A percentile compares a stretch with the other conserved stretches of the same genome.
Conservation (phyloP, 2,888 invertebrate genomes). For the Amblyjoppa fuscipennis region DNA sequence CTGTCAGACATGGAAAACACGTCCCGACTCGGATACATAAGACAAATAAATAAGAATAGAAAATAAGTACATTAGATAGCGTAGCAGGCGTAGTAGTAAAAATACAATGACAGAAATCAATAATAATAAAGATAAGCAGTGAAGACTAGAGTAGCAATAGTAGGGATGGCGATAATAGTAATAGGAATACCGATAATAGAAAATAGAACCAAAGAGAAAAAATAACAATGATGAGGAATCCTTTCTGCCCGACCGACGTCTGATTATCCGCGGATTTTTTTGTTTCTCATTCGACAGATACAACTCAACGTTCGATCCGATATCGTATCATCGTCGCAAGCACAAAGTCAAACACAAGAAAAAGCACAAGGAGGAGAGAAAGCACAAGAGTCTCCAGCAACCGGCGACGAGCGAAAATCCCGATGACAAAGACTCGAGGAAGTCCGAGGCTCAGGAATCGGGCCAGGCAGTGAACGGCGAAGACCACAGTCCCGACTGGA, state of each 20-base stretch:
- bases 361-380: constrained; percentile 89
- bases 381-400: constrained; percentile 80
- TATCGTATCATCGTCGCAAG: constrained; percentile 86
- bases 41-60: neutral
- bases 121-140: neutral
- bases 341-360: constrained; percentile 93
- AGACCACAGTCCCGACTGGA: constrained; percentile 87
- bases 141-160: too few species aligned
- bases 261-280: neutral
- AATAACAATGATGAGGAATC: neutral
- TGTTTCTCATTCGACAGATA: constrained; percentile 74
- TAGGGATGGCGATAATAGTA: too few species aligned
- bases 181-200: too few species aligned
- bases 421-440: constrained; percentile 37
- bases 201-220: neutral
- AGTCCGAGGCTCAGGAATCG: constrained; percentile 52
- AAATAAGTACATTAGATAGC: neutral
- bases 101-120: neutral
- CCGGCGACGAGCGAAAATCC: constrained; percentile 57
- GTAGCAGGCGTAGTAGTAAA: too few species aligned
- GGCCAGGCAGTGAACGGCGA: constrained; percentile 89
- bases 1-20: too few species aligned
- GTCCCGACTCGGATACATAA: too few species aligned
- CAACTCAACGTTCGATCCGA: constrained; percentile 80
- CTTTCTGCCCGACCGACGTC: neutral